Evolutionary conservation across 92 coral and sea anemone species (phyloP).

Genomic region (Parazoanthus swiftii): DNA sequence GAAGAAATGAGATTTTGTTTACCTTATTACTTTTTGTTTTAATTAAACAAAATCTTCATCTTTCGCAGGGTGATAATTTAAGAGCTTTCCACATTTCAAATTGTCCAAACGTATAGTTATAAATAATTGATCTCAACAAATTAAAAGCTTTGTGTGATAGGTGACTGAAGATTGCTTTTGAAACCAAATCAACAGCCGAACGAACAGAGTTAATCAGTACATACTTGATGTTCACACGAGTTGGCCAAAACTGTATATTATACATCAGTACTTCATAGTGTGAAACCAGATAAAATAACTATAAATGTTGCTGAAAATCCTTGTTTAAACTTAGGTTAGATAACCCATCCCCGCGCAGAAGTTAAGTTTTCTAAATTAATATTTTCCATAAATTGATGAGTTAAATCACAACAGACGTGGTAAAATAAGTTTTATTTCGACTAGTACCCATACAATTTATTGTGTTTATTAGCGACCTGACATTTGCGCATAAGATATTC

Average conservation of each 20-base stretch:
- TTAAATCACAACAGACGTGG: background rate
- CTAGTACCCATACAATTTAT: background rate
- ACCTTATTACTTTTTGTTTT: background rate
- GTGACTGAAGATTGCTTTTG: background rate
- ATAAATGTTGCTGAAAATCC: background rate
- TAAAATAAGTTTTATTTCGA: background rate
- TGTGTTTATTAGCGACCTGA: background rate
- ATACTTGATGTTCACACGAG: background rate
- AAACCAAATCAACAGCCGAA: background rate
- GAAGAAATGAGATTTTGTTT: background rate
- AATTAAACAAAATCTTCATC: background rate
- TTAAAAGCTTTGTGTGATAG: background rate
- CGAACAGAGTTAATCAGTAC: background rate
- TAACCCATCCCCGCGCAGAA: background rate
- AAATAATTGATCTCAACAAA: constrained; percentile 7
- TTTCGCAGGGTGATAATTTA: background rate
- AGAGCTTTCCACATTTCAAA: background rate
- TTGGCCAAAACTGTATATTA: background rate
- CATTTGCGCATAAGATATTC: background rate
- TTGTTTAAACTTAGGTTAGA: background rate
- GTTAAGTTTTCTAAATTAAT: background rate
- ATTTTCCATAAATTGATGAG: background rate
- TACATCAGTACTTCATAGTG: background rate
- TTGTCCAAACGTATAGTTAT: background rate
- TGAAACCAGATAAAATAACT: background rate